Evolutionary conservation across 2,888 invertebrate genomes (phyloP).

Genomic region (Dynastes grantii): DNA sequence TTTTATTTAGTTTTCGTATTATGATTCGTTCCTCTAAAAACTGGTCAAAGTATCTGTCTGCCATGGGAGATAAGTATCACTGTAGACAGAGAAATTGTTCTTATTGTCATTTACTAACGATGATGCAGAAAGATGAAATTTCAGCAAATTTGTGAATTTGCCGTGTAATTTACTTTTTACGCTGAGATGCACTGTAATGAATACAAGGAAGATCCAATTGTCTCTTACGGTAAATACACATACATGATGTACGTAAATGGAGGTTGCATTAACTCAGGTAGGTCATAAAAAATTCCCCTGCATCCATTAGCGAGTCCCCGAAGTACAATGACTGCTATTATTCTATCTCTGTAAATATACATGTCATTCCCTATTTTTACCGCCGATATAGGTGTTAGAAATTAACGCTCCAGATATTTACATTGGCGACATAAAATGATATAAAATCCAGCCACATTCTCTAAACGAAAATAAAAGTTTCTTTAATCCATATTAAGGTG

Average conservation of each 20-base stretch:
- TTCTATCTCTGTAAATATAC: slow-evolving; percentile 6
- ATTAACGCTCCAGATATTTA: neutral
- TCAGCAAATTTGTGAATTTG: no score
- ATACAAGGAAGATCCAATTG: no score
- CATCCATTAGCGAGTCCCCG: slow-evolving; percentile 12
- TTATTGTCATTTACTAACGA: no score
- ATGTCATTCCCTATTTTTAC: neutral
- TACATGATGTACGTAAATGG: neutral
- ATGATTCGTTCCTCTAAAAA: neutral
- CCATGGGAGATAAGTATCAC: neutral
- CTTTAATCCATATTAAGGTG: no score
- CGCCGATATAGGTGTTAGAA: neutral
- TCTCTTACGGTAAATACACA: neutral
- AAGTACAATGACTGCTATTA: neutral
- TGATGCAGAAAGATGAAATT: no score
- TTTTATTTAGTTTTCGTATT: slow-evolving; percentile 3
- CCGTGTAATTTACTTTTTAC: no score
- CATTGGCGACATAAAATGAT: neutral
- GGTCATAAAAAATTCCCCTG: neutral
- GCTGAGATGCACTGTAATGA: no score
- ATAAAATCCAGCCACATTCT: no score
- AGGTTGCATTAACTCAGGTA: neutral
- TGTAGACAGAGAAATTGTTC: no score
- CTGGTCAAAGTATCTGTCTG: neutral
- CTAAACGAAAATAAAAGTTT: no score